phyloP scores from a whole-genome alignment of 2,888 invertebrate species.

The Tinea semifulvella region DNA sequence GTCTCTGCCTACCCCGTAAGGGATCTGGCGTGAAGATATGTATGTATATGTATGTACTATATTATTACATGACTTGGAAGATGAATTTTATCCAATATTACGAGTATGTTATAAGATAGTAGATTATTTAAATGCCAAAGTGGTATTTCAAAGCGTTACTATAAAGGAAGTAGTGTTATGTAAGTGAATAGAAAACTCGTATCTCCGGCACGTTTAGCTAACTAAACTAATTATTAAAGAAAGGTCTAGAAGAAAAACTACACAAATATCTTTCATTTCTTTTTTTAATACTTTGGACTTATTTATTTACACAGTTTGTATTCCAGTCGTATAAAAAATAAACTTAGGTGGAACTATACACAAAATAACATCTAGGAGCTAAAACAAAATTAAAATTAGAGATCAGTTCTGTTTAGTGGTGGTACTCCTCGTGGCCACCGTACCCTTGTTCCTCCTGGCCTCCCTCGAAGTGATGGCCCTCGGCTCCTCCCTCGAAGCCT shows the following conservation, averaged over 20 bases:
- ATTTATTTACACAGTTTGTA: constrained; percentile 47
- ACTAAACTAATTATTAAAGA: constrained; percentile 10
- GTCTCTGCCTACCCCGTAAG: too few species aligned
- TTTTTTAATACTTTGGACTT: constrained; percentile 56
- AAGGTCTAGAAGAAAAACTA: background rate
- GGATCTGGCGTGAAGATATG: too few species aligned
- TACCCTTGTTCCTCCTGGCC: constrained; percentile 18
- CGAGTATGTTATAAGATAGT: too few species aligned
- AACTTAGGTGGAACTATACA: constrained; percentile 49
- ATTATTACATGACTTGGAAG: too few species aligned
- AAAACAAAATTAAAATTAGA: constrained; percentile 36
- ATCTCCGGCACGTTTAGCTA: constrained; percentile 2
- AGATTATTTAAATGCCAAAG: too few species aligned
- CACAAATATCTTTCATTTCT: constrained; percentile 11
- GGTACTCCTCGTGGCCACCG: constrained; percentile 40
- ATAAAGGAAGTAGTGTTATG: constrained; percentile 3
- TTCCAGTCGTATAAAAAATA: constrained; percentile 40
- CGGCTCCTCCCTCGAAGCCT: constrained; percentile 20
- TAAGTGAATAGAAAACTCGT: constrained; percentile 4
- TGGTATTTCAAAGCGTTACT: background rate
- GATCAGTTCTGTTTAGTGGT: constrained; percentile 60
- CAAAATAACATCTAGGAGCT: constrained; percentile 60
- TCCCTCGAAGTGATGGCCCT: constrained; percentile 24
- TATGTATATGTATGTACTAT: too few species aligned
- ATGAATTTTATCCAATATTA: too few species aligned